These are phyloP conservation scores for Nycteola revayana DNA, from an alignment of 2,888 invertebrate genomes.

Conservation along the genomic window DNA sequence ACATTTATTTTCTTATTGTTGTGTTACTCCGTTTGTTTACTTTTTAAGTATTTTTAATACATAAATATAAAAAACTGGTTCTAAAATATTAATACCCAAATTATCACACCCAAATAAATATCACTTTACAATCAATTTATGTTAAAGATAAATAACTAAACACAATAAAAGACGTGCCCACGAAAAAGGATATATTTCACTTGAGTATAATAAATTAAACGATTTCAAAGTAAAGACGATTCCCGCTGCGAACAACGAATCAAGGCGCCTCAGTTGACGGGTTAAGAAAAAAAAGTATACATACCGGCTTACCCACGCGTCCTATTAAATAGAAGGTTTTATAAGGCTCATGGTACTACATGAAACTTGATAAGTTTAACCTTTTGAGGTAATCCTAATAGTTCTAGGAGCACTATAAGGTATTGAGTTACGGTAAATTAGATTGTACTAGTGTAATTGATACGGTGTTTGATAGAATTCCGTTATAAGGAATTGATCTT, in stretches of 20 bases:
- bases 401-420: constrained; percentile 30
- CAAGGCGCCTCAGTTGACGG: constrained; percentile 69
- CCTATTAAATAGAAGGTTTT: constrained; percentile 68
- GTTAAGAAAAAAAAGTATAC: constrained; percentile 47
- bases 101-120: no score
- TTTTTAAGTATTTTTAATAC: no score
- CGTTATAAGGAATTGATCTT: no score
- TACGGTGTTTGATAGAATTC: no score
- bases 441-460: constrained; percentile 7
- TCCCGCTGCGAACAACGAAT: constrained; percentile 62
- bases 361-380: constrained; percentile 55
- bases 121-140: no score
- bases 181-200: constrained; percentile 47
- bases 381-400: constrained; percentile 50
- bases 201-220: constrained; percentile 64
- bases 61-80: no score
- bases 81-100: no score
- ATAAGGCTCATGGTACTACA: constrained; percentile 65
- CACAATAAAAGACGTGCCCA: constrained; percentile 22
- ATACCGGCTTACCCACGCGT: constrained; percentile 55
- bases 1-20: no score
- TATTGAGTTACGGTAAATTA: constrained; percentile 45
- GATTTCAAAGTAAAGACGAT: constrained; percentile 47
- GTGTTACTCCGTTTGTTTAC: no score
- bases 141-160: constrained; percentile 18